These are phyloP conservation scores for Heteromyza rotundicornis DNA, from an alignment of 2,888 invertebrate genomes.

Conservation along the genomic window DNA sequence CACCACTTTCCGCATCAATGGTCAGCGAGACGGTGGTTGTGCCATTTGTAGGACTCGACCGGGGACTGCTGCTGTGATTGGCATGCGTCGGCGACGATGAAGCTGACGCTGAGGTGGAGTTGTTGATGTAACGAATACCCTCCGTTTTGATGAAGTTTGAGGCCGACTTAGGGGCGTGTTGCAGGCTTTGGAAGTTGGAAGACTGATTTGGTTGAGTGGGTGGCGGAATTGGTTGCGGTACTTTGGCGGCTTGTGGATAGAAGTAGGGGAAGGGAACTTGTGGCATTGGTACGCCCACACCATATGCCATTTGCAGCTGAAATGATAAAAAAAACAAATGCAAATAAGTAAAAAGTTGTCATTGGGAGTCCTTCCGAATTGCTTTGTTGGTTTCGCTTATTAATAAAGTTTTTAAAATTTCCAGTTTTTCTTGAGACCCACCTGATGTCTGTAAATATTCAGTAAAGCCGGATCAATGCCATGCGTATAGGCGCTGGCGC, in stretches of 20 bases:
- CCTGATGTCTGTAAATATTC: conserved; percentile 61
- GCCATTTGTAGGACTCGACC: conserved; percentile 38
- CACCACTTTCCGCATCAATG: conserved; percentile 39
- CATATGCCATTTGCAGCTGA: conserved; percentile 62
- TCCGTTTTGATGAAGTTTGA: conserved; percentile 25
- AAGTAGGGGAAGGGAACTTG: conserved; percentile 62
- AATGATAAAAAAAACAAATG: conserved; percentile 8
- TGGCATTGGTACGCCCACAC: conserved; percentile 58
- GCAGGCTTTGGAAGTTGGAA: conserved; percentile 19
- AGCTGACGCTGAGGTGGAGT: conserved; percentile 41
- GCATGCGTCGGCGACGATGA: conserved; percentile 47
- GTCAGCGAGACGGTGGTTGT: conserved; percentile 24
- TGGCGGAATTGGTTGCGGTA: conserved; percentile 60
- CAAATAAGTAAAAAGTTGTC: neutral
- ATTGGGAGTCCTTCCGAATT: no score
- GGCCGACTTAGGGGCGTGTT: conserved; percentile 21
- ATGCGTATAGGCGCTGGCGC: conserved; percentile 40
- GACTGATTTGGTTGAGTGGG: conserved; percentile 36
- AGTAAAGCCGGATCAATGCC: conserved; percentile 61
- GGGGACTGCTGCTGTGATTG: conserved; percentile 31
- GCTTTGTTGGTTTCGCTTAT: no score
- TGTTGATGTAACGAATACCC: conserved; percentile 26
- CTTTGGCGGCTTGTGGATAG: conserved; percentile 59
- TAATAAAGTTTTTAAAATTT: neutral
- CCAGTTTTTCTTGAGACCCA: conserved; percentile 19